These are phyloP conservation scores for Dromas ardeola DNA, from an alignment of 2,113 vertebrate species.

Conservation along the genomic window DNA sequence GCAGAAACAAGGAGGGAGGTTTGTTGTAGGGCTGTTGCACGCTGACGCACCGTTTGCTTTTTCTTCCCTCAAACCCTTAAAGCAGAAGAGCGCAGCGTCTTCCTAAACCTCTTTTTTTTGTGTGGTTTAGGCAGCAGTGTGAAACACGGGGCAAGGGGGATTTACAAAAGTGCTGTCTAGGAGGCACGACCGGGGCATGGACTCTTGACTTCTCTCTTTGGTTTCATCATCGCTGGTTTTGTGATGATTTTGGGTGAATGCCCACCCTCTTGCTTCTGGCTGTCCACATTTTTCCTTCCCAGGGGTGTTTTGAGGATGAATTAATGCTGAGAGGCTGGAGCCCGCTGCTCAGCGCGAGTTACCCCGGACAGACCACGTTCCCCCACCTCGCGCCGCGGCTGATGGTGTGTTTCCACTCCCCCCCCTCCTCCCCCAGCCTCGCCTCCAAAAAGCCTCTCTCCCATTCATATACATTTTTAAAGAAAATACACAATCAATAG, in stretches of 20 bases:
- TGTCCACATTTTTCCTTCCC: neutral
- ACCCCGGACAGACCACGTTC: neutral
- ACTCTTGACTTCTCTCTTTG: neutral
- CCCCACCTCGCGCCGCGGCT: fast-evolving
- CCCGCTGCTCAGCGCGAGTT: neutral
- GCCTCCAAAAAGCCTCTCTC: conserved; percentile 23
- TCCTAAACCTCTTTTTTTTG: neutral
- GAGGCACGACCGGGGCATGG: neutral
- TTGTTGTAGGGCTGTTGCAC: neutral
- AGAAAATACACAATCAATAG: conserved; percentile 57
- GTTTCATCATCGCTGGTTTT: neutral
- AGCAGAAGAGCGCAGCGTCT: fast-evolving
- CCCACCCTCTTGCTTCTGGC: neutral
- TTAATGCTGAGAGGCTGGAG: neutral
- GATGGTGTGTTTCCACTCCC: neutral
- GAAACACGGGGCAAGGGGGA: neutral
- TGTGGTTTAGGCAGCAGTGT: neutral
- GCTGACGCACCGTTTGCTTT: neutral
- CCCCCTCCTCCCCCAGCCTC: neutral
- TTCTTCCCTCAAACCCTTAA: neutral
- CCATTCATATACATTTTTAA: conserved; percentile 55
- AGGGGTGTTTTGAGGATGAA: neutral
- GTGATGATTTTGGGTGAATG: neutral
- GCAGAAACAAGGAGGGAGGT: neutral
- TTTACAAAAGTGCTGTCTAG: neutral